phyloP scores from a whole-genome alignment of 2,113 vertebrate genomes.

The Indicator indicator region DNA sequence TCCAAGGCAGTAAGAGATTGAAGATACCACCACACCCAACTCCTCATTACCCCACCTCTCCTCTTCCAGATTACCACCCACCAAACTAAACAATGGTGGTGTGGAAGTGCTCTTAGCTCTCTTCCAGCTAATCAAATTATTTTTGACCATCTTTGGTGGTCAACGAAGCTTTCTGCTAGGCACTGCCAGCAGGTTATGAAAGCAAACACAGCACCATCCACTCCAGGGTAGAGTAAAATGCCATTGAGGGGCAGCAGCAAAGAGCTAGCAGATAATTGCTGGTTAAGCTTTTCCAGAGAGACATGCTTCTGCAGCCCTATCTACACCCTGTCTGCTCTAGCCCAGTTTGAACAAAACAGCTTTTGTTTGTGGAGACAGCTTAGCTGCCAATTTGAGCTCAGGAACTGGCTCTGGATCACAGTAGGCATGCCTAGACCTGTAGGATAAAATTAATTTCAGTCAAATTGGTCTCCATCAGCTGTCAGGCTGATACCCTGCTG shows the following conservation, averaged over 20 bases:
- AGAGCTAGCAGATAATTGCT: not conserved
- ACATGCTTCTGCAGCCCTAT: not conserved
- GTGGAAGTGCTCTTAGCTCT: not conserved
- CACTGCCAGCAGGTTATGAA: not conserved
- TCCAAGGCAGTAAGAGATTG: constrained; percentile 32
- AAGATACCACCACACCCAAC: constrained; percentile 34
- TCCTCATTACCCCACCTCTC: not conserved
- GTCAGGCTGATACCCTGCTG: not conserved
- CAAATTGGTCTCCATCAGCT: not conserved
- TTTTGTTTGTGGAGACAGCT: not conserved
- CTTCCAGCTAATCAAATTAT: not conserved
- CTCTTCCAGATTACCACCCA: constrained; percentile 44
- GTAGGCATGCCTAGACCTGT: not conserved
- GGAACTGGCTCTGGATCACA: not conserved
- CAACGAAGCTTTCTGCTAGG: not conserved
- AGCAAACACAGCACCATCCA: not conserved
- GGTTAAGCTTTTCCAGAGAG: not conserved
- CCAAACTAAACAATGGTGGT: not conserved
- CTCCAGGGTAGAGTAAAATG: not conserved
- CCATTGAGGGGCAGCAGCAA: not conserved
- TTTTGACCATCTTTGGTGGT: not conserved
- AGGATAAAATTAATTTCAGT: constrained; percentile 5
- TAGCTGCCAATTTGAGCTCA: not conserved
- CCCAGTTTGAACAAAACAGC: not conserved
- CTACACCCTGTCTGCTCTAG: not conserved